phyloP scores from a whole-genome alignment of 2,797 vertebrate genomes.

The Chiloscyllium punctatum region DNA sequence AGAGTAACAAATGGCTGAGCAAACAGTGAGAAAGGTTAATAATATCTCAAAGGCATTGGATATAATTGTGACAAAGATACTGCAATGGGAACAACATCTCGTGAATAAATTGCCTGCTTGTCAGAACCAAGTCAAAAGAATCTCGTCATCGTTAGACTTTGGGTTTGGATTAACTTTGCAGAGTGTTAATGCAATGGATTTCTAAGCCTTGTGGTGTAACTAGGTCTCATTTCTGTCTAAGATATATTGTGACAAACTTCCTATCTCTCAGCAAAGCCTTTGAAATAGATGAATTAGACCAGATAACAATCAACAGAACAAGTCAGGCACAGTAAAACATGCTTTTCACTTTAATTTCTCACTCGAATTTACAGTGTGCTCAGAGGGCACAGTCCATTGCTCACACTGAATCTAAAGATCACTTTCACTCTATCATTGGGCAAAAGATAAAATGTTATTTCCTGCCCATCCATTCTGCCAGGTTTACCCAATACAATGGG shows the following conservation, averaged over 20 bases:
- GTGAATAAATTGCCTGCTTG: background rate
- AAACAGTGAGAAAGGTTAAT: background rate
- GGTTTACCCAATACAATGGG: background rate
- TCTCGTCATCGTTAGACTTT: background rate
- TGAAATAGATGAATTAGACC: background rate
- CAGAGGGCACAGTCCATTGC: background rate
- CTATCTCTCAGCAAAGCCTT: background rate
- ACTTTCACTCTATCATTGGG: background rate
- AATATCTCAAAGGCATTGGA: constrained; percentile 10
- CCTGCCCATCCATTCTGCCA: background rate
- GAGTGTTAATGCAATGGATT: background rate
- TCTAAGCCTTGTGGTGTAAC: background rate
- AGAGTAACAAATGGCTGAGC: background rate
- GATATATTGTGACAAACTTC: background rate
- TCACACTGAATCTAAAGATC: background rate
- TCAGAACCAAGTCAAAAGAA: background rate
- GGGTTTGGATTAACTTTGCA: background rate
- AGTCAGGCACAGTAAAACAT: background rate
- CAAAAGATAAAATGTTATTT: background rate
- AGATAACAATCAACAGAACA: constrained; percentile 17
- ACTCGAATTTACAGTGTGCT: background rate
- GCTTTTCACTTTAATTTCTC: background rate
- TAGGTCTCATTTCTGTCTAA: background rate
- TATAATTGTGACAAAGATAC: background rate
- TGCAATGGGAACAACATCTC: background rate